Evolutionary conservation across 2,888 invertebrate genomes (phyloP), one percentile per base, ranked within the genome.

Genomic region (Dasysyrphus albostriatus): DNA sequence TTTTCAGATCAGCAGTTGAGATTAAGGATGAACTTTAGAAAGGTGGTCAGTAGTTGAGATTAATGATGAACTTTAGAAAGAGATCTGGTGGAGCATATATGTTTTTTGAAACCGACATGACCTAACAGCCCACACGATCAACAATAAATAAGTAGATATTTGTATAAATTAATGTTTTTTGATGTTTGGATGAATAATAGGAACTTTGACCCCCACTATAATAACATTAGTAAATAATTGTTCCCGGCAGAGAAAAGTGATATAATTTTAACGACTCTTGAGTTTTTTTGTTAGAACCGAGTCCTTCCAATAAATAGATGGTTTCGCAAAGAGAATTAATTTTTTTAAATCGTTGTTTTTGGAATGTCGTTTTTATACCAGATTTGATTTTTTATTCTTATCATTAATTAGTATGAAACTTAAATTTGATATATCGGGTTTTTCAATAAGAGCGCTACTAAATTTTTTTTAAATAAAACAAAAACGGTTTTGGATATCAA

Each of bases 21-120:
- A 10, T 37, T 1, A 78, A 24, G n/a, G 83, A 88, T 56, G 88
- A 83, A 39, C 72, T 83, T 37, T 84, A 84, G 65, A 75, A 63
- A 47, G 10, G 10, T 24, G 63, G 32, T 16, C 51, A 32, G 14
- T 69, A n/a, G 56, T 2, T 49, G 44, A 34, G 1, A 10, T 37
- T 1, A 78, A 16, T 14, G 88, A 16, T 14, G 88, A 83, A 39
- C 72, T 83, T 37, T 84, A 84, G 65, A 75, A 63, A 47, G 16
- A 16, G 5, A 16, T 1, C 5, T 37, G 10, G 5, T 54, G 12
- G 3, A 54, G 12, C 12, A 14, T 58, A 16, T 32, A n/a, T 34
- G 19, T 32, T 34, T 12, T 19, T 19, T 56, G n/a, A 32, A n/a
- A 34, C 4, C 9, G n/a, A 32, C 3, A 56, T 32, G 1, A 5